A percentile compares a stretch with the other conserved stretches of the same genome.
Evolutionary conservation across 2,113 vertebrate genomes (phyloP).

Genomic region (Bettongia penicillata): DNA sequence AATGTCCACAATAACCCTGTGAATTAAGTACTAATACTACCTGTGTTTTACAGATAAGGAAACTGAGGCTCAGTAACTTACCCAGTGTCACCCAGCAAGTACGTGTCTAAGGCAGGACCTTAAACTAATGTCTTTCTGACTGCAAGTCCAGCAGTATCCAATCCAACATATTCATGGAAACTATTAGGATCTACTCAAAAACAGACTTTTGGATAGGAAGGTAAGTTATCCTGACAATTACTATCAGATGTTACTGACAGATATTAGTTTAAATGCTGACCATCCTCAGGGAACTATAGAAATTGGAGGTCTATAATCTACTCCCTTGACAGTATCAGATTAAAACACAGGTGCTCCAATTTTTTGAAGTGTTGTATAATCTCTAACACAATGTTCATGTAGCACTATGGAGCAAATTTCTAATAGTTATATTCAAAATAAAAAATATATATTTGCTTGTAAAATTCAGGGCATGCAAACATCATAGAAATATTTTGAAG

Average conservation of each 20-base stretch:
- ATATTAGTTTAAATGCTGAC: neutral
- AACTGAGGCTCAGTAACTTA: neutral
- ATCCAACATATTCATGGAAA: neutral
- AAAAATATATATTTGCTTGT: fast-evolving
- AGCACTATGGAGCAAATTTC: neutral
- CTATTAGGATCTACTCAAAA: neutral
- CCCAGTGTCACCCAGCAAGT: neutral
- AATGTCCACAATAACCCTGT: neutral
- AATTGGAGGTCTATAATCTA: neutral
- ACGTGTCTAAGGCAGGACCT: neutral
- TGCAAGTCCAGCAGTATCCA: neutral
- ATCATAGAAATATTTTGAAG: constrained; percentile 37
- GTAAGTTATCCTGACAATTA: neutral
- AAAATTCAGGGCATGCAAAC: neutral
- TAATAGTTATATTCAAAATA: constrained; percentile 8
- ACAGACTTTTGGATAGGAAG: neutral
- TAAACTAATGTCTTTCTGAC: neutral
- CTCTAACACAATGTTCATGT: neutral
- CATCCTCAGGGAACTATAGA: neutral
- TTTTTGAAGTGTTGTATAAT: constrained; percentile 5
- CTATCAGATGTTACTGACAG: neutral
- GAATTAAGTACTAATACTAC: neutral
- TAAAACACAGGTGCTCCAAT: neutral
- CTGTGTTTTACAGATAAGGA: neutral
- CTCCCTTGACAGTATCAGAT: neutral